Evolutionary conservation across 2,888 invertebrate genomes (phyloP), one percentile per base, ranked within the genome.

Genomic region (Acanthosepion lycidas): DNA sequence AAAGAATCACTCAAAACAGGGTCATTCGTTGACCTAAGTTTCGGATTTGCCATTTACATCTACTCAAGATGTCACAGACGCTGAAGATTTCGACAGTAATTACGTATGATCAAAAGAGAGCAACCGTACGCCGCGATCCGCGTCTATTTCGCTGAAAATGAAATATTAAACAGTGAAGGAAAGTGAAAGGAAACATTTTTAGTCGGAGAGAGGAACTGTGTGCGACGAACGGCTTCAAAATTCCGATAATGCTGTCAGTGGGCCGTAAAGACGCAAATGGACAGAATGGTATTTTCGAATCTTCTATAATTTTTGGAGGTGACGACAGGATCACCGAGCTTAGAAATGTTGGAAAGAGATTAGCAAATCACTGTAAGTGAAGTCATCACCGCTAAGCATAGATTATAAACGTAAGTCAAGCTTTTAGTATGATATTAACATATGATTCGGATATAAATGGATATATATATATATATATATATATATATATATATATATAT

Each of bases 151-250:
- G n/a, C n/a, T 15, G 78, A 78, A 78, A 33, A 78, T 78, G 78
- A 78, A 78, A 78, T 78, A 78, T 78, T 78, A 78, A 78, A 78
- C 33, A 78, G 15, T n/a, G 78, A 78, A 78, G 78, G 78, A 78
- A 78, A 78, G 78, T 78, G 78, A 78, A 78, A 78, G 78, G 78
- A 78, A 78, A 78, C 78, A n/a, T 78, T 78, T 78, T 78, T 78
- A 78, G 9, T 78, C n/a, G 78, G 0, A n/a, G 78, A 78, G 78
- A n/a, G 78, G 78, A 78, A 78, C n/a, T 15, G 15, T 78, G n/a
- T 33, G 78, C 9, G 59, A 59, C 59, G 20, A 59, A 59, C 23
- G 23, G 23, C 23, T 59, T 59, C 59, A 23, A 78, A 5, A 78
- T 78, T 78, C 78, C 33, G 78, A 33, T 78, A 33, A 18, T 78